Evolutionary conservation across 2,888 invertebrate species (phyloP).

Genomic region (Phyllotreta cruciferae): DNA sequence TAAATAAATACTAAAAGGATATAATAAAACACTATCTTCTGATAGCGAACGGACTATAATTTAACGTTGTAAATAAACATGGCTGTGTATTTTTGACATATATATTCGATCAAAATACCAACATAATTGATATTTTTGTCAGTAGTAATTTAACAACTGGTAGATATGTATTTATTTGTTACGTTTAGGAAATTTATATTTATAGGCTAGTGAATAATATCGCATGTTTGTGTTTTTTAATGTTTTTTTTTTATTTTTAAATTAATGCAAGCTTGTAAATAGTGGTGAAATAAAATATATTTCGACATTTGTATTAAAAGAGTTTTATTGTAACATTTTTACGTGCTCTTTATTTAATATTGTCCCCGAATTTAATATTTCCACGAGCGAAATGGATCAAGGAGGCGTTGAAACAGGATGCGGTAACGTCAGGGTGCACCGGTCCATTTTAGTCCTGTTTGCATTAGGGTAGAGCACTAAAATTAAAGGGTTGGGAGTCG

Average conservation of each 20-base stretch:
- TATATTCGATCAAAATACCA: constrained; percentile 39
- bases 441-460: no score
- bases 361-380: background rate
- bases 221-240: no score
- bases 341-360: no score
- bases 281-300: background rate
- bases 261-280: no score
- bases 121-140: constrained; percentile 22
- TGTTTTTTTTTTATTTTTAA: background rate
- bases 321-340: no score
- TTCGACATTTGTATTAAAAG: background rate
- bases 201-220: constrained; percentile 24
- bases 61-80: constrained; percentile 25
- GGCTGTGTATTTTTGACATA: constrained; percentile 44
- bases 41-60: background rate
- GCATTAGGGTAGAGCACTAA: no score
- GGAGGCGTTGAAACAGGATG: no score
- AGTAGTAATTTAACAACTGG: constrained; percentile 10
- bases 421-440: no score
- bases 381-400: no score
- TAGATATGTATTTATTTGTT: constrained; percentile 26
- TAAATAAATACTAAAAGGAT: no score
- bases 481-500: no score
- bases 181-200: constrained; percentile 6
- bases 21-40: no score